These are phyloP conservation scores for Helarctos malayanus DNA, from an alignment of 2,797 vertebrate species.

Conservation along the genomic window DNA sequence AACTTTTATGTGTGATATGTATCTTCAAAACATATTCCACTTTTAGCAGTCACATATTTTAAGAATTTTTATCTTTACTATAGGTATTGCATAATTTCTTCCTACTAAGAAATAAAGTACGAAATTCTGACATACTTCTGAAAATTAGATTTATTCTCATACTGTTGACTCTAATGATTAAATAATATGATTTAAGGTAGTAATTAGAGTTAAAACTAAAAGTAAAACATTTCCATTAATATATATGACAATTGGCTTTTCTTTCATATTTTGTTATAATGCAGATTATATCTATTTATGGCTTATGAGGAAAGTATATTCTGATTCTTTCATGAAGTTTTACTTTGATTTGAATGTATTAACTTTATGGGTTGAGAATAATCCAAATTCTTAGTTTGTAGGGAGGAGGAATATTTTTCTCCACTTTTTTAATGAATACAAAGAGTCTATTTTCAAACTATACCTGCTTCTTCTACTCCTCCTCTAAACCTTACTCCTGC, in stretches of 20 bases:
- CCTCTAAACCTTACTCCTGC: neutral
- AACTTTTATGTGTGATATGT: neutral
- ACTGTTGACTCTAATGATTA: neutral
- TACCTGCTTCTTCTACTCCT: neutral
- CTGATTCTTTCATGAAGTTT: neutral
- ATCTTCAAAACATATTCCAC: neutral
- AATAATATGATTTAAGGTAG: neutral
- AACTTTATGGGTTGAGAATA: neutral
- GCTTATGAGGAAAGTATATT: neutral
- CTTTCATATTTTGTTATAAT: neutral
- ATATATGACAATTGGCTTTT: neutral
- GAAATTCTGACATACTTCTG: slow-evolving; percentile 13
- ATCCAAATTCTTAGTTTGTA: slow-evolving; percentile 7
- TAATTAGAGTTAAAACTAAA: neutral
- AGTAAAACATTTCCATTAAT: slow-evolving; percentile 33
- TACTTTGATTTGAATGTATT: neutral
- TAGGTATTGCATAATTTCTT: neutral
- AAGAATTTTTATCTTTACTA: neutral
- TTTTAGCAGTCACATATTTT: neutral
- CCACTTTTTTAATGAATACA: slow-evolving; percentile 13
- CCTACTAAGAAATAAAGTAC: neutral
- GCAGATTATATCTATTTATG: neutral
- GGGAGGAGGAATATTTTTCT: neutral
- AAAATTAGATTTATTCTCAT: slow-evolving; percentile 27
- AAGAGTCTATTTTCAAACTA: neutral